phyloP scores from a whole-genome alignment of 2,888 invertebrate species.

The Mesoligia furuncula region DNA sequence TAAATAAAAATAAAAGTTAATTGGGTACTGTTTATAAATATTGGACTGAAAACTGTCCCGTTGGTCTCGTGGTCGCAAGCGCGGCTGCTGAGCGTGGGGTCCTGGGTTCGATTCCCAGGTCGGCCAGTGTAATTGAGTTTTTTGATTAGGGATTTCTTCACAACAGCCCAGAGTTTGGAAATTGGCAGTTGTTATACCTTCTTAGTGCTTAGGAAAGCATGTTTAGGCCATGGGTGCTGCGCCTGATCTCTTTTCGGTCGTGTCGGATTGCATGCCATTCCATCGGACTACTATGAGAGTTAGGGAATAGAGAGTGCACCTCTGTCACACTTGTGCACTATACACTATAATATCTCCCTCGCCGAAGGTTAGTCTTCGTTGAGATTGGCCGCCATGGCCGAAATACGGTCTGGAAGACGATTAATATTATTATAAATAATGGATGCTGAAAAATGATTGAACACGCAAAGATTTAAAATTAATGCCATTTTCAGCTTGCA shows the following conservation, averaged over 20 bases:
- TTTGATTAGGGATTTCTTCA: not conserved
- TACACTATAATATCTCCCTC: not conserved
- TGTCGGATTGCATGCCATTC: not conserved
- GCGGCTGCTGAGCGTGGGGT: not conserved
- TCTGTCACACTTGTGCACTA: not conserved
- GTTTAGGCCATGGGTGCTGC: not conserved
- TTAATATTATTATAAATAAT: not conserved
- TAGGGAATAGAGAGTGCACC: not conserved
- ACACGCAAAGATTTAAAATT: not conserved
- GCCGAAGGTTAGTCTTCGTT: not conserved
- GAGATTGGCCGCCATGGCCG: not conserved
- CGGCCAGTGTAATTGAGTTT: not conserved
- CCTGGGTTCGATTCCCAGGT: not conserved
- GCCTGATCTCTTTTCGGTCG: not conserved
- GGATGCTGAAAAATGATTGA: not conserved
- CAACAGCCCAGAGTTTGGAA: not conserved
- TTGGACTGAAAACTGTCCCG: not conserved
- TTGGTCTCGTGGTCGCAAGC: not conserved
- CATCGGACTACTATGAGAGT: not conserved
- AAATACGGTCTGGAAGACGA: not conserved
- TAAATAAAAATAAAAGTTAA: conserved; percentile 1
- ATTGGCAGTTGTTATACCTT: not conserved
- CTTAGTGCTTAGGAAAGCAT: not conserved
- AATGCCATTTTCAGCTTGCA: not conserved
- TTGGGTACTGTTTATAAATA: not conserved